Evolutionary conservation across 2,113 vertebrate genomes (phyloP).

Genomic region (Rhizomys pruinosus): DNA sequence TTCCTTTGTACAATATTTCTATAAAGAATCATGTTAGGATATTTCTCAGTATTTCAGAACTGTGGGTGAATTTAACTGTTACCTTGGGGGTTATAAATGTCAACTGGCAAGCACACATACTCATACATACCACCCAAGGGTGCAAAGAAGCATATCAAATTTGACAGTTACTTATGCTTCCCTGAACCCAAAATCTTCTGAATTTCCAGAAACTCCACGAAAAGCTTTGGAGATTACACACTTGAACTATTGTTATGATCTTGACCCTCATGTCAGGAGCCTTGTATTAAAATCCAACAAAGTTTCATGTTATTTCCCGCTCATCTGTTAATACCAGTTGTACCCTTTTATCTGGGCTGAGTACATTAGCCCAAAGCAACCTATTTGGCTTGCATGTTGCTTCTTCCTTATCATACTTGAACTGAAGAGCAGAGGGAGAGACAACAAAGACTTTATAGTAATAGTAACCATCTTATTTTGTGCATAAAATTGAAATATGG

Average conservation of each 20-base stretch:
- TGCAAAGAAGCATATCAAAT: background rate
- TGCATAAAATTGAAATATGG: conserved; percentile 47
- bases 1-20: conserved; percentile 41
- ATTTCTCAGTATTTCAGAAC: conserved; percentile 58
- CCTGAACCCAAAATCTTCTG: conserved; percentile 9
- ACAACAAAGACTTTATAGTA: background rate
- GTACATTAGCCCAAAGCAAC: background rate
- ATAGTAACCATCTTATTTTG: background rate
- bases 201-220: background rate
- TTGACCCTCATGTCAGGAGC: background rate
- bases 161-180: conserved; percentile 52
- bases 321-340: background rate
- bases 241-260: background rate
- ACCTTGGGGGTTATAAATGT: conserved; percentile 53
- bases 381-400: background rate
- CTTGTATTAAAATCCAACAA: background rate
- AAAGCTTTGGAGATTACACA: background rate
- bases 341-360: conserved; percentile 7
- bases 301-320: conserved; percentile 1
- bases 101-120: background rate
- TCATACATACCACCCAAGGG: background rate
- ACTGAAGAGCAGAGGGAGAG: background rate
- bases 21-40: conserved; percentile 46
- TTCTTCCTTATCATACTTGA: conserved; percentile 36
- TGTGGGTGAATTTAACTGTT: conserved; percentile 48